Evolutionary conservation across 2,113 vertebrate genomes (phyloP), one percentile per base, ranked within the genome.

Genomic region (Montifringilla adamsi): DNA sequence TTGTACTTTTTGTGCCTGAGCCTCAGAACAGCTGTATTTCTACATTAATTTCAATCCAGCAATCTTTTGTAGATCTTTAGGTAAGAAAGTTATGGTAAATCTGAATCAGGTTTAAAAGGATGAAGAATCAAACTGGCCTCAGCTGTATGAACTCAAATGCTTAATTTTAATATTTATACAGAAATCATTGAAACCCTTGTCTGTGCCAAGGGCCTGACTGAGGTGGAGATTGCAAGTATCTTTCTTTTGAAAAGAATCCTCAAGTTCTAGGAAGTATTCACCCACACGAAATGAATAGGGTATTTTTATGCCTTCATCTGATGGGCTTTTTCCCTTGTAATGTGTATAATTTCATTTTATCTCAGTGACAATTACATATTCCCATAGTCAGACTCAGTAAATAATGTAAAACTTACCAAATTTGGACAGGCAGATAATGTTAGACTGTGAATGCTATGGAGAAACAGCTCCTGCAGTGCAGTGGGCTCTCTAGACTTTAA

Each of bases 181-280:
- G 98, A 98, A 93, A 98, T 98, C 78, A 98, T 95, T 92, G 97
- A 98, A 97, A 98, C 96, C 3, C 96, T 98, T 59, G 81, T 98
- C 64, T 98, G 97, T 72, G 97, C 97, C 89, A 98, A 98, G 50
- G 97, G 98, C 87, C 95, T 96, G 58, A 98, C 97, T 96, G 46
- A 98, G 50, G 97, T 98, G 23, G 62, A 98, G 67, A 98, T 98
- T 89, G 98, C 98, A 64, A 98, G 95, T 27, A 69, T 62, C 47
- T 11, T 98, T 98, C 98, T 98, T 92, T 94, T 98, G 37, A 97
- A 91, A 98, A 98, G 95, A 98, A 95, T 7, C 98, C 97, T 92
- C 97, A 97, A 46, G 97, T 98, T 89, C 94, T 97, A 74, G 98
- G 98, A 95, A 98, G 95, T 91, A 63, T 22, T 55, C 13, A 27